These are phyloP conservation scores for Cataglyphis hispanica DNA, from an alignment of 1,140 invertebrate genomes.

Conservation along the genomic window DNA sequence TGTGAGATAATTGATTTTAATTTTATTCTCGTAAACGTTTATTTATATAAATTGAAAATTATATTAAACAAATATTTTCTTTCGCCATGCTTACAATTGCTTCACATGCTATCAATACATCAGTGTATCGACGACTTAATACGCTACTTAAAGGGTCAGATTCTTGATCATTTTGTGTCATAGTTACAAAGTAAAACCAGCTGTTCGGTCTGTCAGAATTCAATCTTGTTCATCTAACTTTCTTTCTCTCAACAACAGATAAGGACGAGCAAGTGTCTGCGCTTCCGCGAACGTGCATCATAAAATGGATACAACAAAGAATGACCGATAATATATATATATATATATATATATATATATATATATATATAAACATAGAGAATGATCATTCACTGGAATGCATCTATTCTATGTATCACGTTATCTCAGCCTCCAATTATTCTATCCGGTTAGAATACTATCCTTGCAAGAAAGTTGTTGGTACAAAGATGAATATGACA, in stretches of 20 bases:
- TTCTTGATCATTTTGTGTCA: slow-evolving; percentile 26
- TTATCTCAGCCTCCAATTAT: slow-evolving; percentile 32
- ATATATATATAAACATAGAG: background rate
- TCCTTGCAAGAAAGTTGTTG: slow-evolving; percentile 45
- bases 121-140: slow-evolving; percentile 35
- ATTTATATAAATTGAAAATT: background rate
- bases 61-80: background rate
- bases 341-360: background rate
- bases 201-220: slow-evolving; percentile 42
- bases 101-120: background rate
- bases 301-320: background rate
- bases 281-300: slow-evolving; percentile 32
- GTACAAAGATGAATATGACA: slow-evolving; percentile 24
- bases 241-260: slow-evolving; percentile 46
- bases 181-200: slow-evolving; percentile 45
- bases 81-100: background rate
- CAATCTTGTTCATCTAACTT: slow-evolving; percentile 56
- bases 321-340: background rate
- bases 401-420: background rate
- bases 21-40: background rate
- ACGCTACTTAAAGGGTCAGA: slow-evolving; percentile 56
- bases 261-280: background rate
- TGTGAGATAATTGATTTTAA: background rate
- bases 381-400: background rate
- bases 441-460: background rate